Evolutionary conservation across 2,113 vertebrate species (phyloP), one percentile per base, ranked within the genome.

Genomic region (Sylvia atricapilla): DNA sequence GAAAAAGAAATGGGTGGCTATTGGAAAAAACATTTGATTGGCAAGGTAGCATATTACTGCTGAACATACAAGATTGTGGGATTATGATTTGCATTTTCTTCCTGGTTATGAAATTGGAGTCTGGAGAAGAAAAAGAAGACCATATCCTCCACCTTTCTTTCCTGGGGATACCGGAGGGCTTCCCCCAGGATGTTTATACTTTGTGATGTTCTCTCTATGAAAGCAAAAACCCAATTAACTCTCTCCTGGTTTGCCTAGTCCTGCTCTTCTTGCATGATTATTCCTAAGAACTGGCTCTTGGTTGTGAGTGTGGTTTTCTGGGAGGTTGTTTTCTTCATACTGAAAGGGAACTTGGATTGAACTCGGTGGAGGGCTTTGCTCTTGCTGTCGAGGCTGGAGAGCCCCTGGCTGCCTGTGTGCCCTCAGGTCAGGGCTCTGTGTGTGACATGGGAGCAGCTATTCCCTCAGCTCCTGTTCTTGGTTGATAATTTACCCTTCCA

Each of bases 371-470:
- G 28, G 41, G 33, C 21, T 68, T 47, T 33, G 33, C 37, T 68
- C n/a, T 79, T 68, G 49, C 16, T 69, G 7, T 37, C 0, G 0
- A 35, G 69, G n/a, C 55, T 78, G 60, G 23, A 75, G 56, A 75
- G 18, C 35, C 72, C 55, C 69, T 0, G 0, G 55, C 11, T 1
- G 7, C 11, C 37, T 19, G 22, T 2, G 2, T 13, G 11, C 47
- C 30, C 21, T 92, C 33, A 21, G 15, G 7, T n/a, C 0, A 0
- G 55, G 49, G 46, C 67, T 87, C 67, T 87, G 33, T 15, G 30
- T 16, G 11, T 44, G 89, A 53, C 20, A 6, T 9, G 41, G 83
- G 53, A 90, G 28, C 67, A 73, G 50, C 79, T 88, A 11, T 94
- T 92, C 55, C 67, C 31, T 86, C 3, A 1, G 17, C n/a, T 59